Evolutionary conservation across 2,888 invertebrate genomes (phyloP).

Genomic region (Tricholauxania praeusta): DNA sequence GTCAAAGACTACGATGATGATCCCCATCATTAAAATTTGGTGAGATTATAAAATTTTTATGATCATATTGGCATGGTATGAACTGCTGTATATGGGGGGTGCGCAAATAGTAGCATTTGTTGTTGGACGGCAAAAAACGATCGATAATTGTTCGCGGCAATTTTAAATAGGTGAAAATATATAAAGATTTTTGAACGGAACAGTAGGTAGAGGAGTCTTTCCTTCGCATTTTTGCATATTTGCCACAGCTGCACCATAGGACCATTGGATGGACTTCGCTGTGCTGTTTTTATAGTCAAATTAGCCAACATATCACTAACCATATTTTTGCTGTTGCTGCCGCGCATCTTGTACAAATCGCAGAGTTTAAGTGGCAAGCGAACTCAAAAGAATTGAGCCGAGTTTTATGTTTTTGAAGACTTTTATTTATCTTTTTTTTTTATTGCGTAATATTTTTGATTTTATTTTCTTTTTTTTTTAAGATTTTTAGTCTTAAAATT

Average conservation of each 20-base stretch:
- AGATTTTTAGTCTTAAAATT: slow-evolving; percentile 39
- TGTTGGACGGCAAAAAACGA: slow-evolving; percentile 40
- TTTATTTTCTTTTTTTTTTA: neutral
- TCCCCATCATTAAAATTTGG: slow-evolving; percentile 26
- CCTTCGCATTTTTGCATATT: no score
- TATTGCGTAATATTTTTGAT: neutral
- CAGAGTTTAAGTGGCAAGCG: neutral
- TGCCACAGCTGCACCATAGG: no score
- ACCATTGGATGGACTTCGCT: neutral
- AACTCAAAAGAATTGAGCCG: neutral
- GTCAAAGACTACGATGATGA: neutral
- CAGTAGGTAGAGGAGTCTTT: no score
- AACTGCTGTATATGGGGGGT: slow-evolving; percentile 17
- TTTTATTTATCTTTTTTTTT: neutral
- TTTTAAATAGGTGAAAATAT: neutral
- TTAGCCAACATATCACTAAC: slow-evolving; percentile 4
- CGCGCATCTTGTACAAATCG: neutral
- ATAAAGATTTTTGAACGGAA: no score
- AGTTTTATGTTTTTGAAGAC: neutral
- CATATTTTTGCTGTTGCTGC: neutral
- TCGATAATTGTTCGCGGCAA: slow-evolving; percentile 41
- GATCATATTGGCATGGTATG: slow-evolving; percentile 39
- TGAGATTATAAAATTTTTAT: slow-evolving; percentile 53
- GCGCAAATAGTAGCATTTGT: slow-evolving; percentile 9
- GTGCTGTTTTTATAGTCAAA: slow-evolving; percentile 1